Evolutionary conservation across 2,113 vertebrate genomes (phyloP).

Genomic region (Pelecanus crispus): DNA sequence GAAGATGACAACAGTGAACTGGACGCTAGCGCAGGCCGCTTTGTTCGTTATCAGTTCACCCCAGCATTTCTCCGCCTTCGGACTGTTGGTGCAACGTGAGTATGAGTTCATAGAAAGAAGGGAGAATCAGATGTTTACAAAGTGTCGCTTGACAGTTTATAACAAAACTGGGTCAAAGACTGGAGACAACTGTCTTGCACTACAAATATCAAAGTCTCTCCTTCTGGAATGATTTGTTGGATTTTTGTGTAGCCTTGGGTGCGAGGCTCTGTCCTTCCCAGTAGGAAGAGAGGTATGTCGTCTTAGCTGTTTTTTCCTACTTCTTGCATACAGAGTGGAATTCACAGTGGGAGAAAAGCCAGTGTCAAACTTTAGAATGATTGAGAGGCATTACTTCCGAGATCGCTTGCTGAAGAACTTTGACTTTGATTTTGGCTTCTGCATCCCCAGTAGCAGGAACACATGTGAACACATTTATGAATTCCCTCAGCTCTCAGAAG

Average conservation of each 20-base stretch:
- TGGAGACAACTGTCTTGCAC: not conserved
- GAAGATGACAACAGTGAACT: conserved; percentile 79
- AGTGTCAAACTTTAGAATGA: conserved; percentile 95
- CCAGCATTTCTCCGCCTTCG: conserved; percentile 92
- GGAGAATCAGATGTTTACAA: not conserved
- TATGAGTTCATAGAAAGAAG: not conserved
- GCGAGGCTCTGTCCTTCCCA: not conserved
- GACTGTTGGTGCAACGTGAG: conserved; percentile 97
- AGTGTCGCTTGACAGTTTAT: not conserved
- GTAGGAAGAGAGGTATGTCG: not conserved
- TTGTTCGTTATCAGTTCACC: conserved; percentile 98
- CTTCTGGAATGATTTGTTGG: not conserved
- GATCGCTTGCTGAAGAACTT: conserved; percentile 96
- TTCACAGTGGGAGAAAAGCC: conserved; percentile 95
- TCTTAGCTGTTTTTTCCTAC: not conserved
- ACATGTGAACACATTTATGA: conserved; percentile 99
- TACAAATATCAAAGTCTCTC: not conserved
- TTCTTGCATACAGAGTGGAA: conserved; percentile 82
- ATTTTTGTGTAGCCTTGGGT: not conserved
- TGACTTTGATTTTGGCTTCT: conserved; percentile 98
- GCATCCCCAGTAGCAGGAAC: conserved; percentile 97
- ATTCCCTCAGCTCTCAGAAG: conserved; percentile 95
- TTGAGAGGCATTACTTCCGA: conserved; percentile 96
- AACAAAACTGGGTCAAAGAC: not conserved
- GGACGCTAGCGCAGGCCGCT: conserved; percentile 88